Conservation (phyloP, 2,797 vertebrate species). For the Sebastes elongatus region DNA sequence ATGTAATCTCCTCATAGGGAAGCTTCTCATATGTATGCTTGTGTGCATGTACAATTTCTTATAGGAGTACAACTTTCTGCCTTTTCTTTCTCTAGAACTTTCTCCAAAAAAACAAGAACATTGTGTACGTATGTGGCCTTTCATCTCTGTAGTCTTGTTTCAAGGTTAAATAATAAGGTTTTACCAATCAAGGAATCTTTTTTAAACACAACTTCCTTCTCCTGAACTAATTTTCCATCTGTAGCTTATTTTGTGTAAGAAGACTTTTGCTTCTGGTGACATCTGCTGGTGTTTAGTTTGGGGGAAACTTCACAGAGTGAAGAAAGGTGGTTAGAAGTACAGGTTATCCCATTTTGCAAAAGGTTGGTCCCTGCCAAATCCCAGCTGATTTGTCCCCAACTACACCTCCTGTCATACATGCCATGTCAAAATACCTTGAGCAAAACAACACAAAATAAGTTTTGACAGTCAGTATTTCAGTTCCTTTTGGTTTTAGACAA, state of each 20-base stretch:
- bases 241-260: background rate
- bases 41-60: background rate
- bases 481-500: constrained; percentile 1
- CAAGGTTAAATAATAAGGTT: background rate
- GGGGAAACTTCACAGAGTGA: background rate
- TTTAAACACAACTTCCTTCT: background rate
- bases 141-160: background rate
- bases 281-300: constrained; percentile 36
- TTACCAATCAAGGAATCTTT: background rate
- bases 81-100: background rate
- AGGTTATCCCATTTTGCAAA: background rate
- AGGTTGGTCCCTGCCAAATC: background rate
- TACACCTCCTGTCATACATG: background rate
- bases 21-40: background rate
- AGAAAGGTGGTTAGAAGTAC: background rate
- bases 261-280: constrained; percentile 29
- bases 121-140: background rate
- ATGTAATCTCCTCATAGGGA: constrained; percentile 49
- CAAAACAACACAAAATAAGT: background rate
- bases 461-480: constrained; percentile 5
- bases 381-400: background rate
- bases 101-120: background rate
- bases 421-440: background rate
- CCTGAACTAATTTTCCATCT: background rate
- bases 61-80: background rate